These are phyloP conservation scores for Lydus trimaculatus DNA, from an alignment of 2,888 invertebrate genomes.

Conservation along the genomic window DNA sequence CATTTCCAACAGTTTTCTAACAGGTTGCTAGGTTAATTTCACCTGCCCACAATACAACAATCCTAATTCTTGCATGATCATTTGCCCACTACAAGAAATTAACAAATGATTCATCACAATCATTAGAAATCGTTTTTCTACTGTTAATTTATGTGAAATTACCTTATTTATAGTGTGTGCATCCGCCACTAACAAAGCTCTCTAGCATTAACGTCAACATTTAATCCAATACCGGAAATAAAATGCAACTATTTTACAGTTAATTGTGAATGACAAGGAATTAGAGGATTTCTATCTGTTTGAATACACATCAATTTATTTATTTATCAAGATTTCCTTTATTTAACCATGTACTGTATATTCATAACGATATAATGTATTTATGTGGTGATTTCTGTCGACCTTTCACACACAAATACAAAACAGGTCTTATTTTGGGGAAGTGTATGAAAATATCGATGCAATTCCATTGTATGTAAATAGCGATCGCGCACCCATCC, in stretches of 20 bases:
- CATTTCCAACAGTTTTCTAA: not conserved
- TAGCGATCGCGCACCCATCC: conserved; percentile 45
- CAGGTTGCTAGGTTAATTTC: conserved; percentile 6
- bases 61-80: conserved; percentile 4
- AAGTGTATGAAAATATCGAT: conserved; percentile 53
- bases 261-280: no score
- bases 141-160: no score
- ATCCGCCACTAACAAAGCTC: no score
- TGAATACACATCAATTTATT: no score
- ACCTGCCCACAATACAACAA: conserved; percentile 6
- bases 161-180: no score
- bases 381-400: not conserved
- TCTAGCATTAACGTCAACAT: no score
- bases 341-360: not conserved
- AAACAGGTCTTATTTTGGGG: conserved; percentile 44
- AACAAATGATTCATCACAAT: not conserved
- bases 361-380: not conserved
- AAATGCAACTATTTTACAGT: no score
- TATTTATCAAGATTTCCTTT: not conserved
- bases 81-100: not conserved
- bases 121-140: not conserved
- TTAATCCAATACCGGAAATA: not conserved
- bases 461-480: conserved; percentile 54
- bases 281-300: no score
- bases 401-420: not conserved